Percentiles rank a stretch among this genome's conserved stretches.
Conservation (phyloP, 2,888 invertebrate genomes). For the Pollenia griseotomentosa region DNA sequence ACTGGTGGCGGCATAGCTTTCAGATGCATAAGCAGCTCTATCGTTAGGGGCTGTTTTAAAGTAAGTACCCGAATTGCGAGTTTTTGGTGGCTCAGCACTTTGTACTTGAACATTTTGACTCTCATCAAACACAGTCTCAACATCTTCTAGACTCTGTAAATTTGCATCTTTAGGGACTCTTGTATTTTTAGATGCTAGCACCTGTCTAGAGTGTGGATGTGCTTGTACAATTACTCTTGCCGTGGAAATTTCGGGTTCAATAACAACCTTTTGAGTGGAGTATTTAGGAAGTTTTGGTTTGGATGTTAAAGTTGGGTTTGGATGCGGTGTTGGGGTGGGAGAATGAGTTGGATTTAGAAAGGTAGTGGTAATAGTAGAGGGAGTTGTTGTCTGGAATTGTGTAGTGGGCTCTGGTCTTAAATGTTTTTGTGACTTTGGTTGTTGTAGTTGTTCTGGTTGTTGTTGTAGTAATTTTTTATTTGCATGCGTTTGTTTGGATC, state of each 20-base stretch:
- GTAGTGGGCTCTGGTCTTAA: slow-evolving; percentile 60
- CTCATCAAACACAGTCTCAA: slow-evolving; percentile 79
- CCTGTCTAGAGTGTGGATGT: slow-evolving; percentile 64
- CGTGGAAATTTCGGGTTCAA: slow-evolving; percentile 75
- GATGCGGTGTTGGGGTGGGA: not conserved
- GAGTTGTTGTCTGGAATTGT: slow-evolving; percentile 45
- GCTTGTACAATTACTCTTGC: slow-evolving; percentile 74
- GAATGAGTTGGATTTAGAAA: slow-evolving; percentile 30
- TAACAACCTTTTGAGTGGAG: slow-evolving; percentile 45
- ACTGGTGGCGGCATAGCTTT: slow-evolving; percentile 76
- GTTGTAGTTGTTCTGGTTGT: slow-evolving; percentile 76
- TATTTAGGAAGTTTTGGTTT: slow-evolving; percentile 36
- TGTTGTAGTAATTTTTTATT: slow-evolving; percentile 80
- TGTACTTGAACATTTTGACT: slow-evolving; percentile 80
- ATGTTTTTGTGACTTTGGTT: slow-evolving; percentile 75
- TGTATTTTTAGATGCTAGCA: slow-evolving; percentile 35
- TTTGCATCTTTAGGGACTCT: slow-evolving; percentile 68
- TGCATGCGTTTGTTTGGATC: slow-evolving; percentile 81
- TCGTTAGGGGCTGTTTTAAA: slow-evolving; percentile 72
- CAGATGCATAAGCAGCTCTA: slow-evolving; percentile 75
- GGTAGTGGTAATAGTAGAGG: slow-evolving; percentile 41
- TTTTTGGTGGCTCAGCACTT: slow-evolving; percentile 75
- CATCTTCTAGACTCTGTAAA: slow-evolving; percentile 74
- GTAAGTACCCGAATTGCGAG: slow-evolving; percentile 49
- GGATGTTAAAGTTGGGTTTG: not conserved